These are phyloP conservation scores for Limnodromus scolopaceus DNA, from an alignment of 2,797 vertebrate genomes.

Conservation along the genomic window DNA sequence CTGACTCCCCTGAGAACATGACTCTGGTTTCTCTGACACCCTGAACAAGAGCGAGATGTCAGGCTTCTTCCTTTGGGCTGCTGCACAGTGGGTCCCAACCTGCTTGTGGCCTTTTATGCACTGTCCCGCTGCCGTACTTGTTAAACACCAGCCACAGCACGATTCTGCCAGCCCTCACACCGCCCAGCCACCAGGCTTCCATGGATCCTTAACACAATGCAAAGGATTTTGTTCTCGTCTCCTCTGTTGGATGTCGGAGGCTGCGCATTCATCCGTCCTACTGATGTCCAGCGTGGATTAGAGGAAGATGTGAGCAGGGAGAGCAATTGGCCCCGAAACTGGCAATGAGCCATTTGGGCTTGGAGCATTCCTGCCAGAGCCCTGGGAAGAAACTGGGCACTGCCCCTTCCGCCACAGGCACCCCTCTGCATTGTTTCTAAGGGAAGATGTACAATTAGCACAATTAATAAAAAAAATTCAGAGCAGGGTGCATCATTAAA, in stretches of 20 bases:
- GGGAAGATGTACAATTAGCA: neutral
- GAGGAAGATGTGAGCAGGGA: neutral
- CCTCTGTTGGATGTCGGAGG: neutral
- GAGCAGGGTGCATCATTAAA: neutral
- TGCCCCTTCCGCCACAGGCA: neutral
- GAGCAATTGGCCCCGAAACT: neutral
- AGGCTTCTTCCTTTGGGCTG: neutral
- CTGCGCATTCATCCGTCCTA: neutral
- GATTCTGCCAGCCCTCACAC: neutral
- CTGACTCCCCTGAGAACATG: constrained; percentile 40
- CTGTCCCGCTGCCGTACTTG: neutral
- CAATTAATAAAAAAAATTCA: neutral
- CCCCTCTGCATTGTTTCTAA: neutral
- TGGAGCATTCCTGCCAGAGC: neutral
- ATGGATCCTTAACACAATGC: neutral
- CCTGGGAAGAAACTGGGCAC: neutral
- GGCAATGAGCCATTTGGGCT: neutral
- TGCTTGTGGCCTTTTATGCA: neutral
- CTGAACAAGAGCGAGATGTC: neutral
- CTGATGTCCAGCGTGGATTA: neutral
- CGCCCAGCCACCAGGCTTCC: neutral
- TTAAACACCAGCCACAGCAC: fast-evolving
- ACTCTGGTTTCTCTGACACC: constrained; percentile 34
- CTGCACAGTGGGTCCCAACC: neutral
- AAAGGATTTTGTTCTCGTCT: neutral